Conservation (phyloP, 2,113 vertebrate genomes). For the Sorex araneus region DNA sequence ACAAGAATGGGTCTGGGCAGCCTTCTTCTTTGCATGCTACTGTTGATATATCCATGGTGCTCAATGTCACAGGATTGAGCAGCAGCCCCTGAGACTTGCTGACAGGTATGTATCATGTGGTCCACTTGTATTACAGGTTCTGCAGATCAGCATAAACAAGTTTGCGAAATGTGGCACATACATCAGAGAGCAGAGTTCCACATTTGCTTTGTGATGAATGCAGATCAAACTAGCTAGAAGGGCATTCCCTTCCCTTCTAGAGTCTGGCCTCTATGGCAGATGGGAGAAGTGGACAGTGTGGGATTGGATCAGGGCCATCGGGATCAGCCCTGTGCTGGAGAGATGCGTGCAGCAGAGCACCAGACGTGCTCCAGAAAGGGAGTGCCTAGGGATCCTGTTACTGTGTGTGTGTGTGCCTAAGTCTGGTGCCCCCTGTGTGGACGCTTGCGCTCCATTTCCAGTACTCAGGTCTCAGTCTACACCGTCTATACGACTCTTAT, state of each 20-base stretch:
- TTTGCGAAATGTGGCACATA: not conserved
- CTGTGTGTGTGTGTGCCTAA: not conserved
- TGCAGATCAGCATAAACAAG: not conserved
- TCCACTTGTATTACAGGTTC: not conserved
- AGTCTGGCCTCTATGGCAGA: not conserved
- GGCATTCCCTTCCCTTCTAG: not conserved
- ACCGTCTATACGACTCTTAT: too few relatives aligned
- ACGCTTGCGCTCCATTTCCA: too few relatives aligned
- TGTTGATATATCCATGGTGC: not conserved
- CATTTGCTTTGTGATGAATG: not conserved
- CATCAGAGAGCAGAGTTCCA: not conserved
- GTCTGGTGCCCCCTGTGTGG: not conserved
- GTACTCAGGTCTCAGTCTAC: too few relatives aligned
- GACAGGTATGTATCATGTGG: not conserved
- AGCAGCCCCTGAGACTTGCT: not conserved
- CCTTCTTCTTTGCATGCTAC: not conserved
- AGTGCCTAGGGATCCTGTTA: not conserved
- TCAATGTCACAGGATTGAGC: not conserved
- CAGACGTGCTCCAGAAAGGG: not conserved
- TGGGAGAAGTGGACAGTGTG: not conserved
- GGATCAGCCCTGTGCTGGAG: too few relatives aligned
- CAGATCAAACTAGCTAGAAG: not conserved
- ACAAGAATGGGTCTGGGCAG: not conserved
- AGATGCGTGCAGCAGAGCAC: too few relatives aligned
- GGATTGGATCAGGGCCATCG: not conserved